Evolutionary conservation across 2,113 vertebrate species (phyloP).

Genomic region (Maccullochella peelii): DNA sequence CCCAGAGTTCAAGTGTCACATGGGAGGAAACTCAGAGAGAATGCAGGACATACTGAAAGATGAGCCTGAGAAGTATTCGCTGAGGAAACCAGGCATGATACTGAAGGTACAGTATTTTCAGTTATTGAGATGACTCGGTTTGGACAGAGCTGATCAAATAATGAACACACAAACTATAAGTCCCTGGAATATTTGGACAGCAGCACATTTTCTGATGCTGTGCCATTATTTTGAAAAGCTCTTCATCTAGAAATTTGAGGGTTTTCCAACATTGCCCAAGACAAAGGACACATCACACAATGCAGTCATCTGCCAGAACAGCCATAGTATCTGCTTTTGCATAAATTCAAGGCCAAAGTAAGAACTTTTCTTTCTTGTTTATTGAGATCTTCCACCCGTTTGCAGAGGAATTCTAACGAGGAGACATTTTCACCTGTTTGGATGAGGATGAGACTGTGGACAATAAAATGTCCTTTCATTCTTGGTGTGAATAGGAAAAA

Average conservation of each 20-base stretch:
- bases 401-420: background rate
- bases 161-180: background rate
- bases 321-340: background rate
- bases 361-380: background rate
- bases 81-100: constrained; percentile 60
- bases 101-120: constrained; percentile 61
- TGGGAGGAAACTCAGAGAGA: constrained; percentile 63
- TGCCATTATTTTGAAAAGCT: background rate
- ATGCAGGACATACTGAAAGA: constrained; percentile 72
- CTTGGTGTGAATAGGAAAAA: too few species aligned
- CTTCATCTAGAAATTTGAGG: background rate
- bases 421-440: background rate
- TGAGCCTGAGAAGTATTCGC: constrained; percentile 63
- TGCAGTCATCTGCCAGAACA: background rate
- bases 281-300: background rate
- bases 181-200: background rate
- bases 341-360: background rate
- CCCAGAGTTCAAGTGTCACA: constrained; percentile 72
- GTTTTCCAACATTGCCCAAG: background rate
- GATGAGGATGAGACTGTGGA: too few species aligned
- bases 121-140: background rate
- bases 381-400: background rate
- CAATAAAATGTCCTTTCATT: too few species aligned
- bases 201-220: background rate
- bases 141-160: background rate